Percentiles rank a stretch among this genome's conserved stretches.
These are phyloP conservation scores for Eupithecia inturbata DNA, from an alignment of 2,888 invertebrate genomes.

Conservation along the genomic window DNA sequence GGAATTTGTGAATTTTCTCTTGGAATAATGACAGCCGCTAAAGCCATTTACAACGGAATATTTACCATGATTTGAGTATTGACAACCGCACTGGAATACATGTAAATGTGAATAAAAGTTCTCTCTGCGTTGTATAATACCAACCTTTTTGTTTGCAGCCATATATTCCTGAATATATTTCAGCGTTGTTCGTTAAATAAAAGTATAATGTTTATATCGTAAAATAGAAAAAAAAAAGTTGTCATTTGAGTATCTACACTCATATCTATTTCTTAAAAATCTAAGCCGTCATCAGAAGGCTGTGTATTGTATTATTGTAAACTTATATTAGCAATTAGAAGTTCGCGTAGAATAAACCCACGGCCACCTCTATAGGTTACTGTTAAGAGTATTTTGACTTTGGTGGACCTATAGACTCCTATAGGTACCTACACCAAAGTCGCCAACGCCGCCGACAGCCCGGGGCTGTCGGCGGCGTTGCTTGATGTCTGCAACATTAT, in stretches of 20 bases:
- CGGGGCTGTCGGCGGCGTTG: background rate
- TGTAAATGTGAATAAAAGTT: slow-evolving; percentile 46
- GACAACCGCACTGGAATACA: slow-evolving; percentile 7
- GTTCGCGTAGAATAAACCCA: background rate
- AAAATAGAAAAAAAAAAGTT: too few relatives aligned
- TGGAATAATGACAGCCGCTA: slow-evolving; percentile 9
- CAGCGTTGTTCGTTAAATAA: slow-evolving; percentile 48
- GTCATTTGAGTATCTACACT: too few relatives aligned
- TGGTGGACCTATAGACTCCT: too few relatives aligned
- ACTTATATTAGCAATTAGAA: background rate
- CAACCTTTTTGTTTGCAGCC: slow-evolving; percentile 49
- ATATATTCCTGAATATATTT: slow-evolving; percentile 54
- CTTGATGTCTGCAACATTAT: background rate
- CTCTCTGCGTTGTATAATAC: slow-evolving; percentile 43
- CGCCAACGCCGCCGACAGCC: background rate
- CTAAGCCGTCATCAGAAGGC: too few relatives aligned
- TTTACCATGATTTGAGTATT: too few relatives aligned
- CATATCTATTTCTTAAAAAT: too few relatives aligned
- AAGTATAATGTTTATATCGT: too few relatives aligned
- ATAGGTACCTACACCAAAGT: background rate
- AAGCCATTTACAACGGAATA: too few relatives aligned
- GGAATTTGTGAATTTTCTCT: slow-evolving; percentile 3
- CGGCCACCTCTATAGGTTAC: too few relatives aligned
- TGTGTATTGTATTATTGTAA: too few relatives aligned
- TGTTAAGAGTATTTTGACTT: too few relatives aligned